These are phyloP conservation scores for Palythoa heliodiscus DNA, from an alignment of 92 coral and sea anemone species.

Conservation along the genomic window DNA sequence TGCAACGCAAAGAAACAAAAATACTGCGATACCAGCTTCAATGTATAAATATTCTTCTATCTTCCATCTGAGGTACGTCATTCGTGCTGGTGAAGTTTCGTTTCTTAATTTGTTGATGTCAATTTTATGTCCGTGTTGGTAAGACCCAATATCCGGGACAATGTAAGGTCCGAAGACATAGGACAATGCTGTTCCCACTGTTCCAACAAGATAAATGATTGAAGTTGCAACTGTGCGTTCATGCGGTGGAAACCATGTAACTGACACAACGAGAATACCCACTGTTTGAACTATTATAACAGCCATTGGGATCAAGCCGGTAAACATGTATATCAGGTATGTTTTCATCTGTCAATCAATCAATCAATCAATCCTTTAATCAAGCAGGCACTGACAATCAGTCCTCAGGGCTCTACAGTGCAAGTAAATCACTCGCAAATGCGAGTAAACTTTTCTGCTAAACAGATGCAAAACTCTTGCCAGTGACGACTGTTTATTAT, in stretches of 20 bases:
- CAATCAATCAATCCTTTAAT: not conserved
- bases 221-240: slow-evolving; percentile 95
- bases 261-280: slow-evolving; percentile 79
- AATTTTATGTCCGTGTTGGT: slow-evolving; percentile 64
- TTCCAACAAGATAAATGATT: slow-evolving; percentile 72
- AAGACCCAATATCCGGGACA: slow-evolving; percentile 87
- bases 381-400: no score
- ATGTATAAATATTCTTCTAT: slow-evolving; percentile 75
- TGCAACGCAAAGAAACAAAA: slow-evolving; percentile 66
- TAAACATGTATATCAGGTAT: not conserved
- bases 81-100: slow-evolving; percentile 57
- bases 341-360: slow-evolving; percentile 9
- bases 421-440: no score
- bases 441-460: no score
- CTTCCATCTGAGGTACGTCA: slow-evolving; percentile 57
- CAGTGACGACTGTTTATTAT: no score
- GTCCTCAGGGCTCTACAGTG: no score
- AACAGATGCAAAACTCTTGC: no score
- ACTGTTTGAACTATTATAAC: slow-evolving; percentile 61
- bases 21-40: slow-evolving; percentile 67
- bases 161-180: slow-evolving; percentile 82
- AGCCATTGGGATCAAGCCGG: not conserved
- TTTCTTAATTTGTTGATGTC: slow-evolving; percentile 70
- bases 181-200: slow-evolving; percentile 80
- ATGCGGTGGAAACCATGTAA: slow-evolving; percentile 93